A percentile compares a stretch with the other conserved stretches of the same genome.
Evolutionary conservation across 2,797 vertebrate species (phyloP).

Genomic region (Sphenopsis melanotis): DNA sequence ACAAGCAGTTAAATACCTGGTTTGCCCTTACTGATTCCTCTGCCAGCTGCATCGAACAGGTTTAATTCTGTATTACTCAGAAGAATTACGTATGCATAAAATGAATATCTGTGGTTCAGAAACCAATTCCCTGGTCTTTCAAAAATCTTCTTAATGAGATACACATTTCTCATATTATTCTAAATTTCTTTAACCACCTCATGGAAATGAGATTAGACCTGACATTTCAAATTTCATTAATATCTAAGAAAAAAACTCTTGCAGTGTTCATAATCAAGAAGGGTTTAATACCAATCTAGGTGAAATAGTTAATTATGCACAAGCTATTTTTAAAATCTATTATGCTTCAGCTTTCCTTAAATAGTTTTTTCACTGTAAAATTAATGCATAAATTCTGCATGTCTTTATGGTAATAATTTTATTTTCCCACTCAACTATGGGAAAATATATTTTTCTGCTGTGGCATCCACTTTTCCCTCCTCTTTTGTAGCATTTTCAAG

Average conservation of each 20-base stretch:
- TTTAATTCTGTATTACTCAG: neutral
- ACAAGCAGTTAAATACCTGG: neutral
- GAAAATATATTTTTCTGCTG: neutral
- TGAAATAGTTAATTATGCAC: constrained; percentile 24
- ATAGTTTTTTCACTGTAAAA: neutral
- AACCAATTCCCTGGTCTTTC: constrained; percentile 1
- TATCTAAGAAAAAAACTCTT: neutral
- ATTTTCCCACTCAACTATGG: neutral
- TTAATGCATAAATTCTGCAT: neutral
- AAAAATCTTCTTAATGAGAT: constrained; percentile 10
- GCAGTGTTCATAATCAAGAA: constrained; percentile 45
- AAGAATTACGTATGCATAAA: constrained; percentile 2
- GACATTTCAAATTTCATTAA: constrained; percentile 17
- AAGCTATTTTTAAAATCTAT: constrained; percentile 24
- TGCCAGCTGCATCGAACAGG: neutral
- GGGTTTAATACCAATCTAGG: constrained; percentile 23
- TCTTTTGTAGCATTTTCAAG: neutral
- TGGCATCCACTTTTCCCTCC: neutral
- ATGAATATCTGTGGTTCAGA: neutral
- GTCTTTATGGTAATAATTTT: neutral
- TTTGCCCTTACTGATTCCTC: neutral
- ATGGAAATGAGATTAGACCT: constrained; percentile 21
- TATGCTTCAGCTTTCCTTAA: constrained; percentile 10
- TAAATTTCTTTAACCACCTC: neutral
- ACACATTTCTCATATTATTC: neutral